These are phyloP conservation scores for Saccostrea glomerata DNA, from an alignment of 1,140 invertebrate genomes.

Conservation along the genomic window DNA sequence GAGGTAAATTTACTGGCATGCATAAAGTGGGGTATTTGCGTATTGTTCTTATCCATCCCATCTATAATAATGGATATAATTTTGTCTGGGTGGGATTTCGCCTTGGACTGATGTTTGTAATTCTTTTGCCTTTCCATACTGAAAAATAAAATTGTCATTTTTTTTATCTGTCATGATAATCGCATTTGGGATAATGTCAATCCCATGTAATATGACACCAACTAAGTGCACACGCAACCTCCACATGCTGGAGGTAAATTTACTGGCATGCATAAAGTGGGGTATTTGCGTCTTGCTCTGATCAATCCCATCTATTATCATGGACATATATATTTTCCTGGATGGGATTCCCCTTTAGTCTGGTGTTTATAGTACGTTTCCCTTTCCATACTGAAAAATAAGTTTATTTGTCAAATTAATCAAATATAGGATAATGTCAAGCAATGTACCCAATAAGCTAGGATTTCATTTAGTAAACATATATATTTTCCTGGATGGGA, in stretches of 20 bases:
- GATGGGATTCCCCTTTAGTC: background rate
- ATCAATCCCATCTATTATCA: constrained; percentile 14
- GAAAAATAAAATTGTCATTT: too few relatives aligned
- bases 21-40: background rate
- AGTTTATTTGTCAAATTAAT: background rate
- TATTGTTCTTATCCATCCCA: background rate
- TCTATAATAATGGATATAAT: background rate
- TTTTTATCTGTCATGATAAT: too few relatives aligned
- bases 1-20: constrained; percentile 11
- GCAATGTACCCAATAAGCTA: too few relatives aligned
- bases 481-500: background rate
- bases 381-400: background rate
- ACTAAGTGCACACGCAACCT: constrained; percentile 13
- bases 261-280: background rate
- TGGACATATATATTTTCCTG: background rate
- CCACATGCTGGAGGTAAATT: constrained; percentile 13
- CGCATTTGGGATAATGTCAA: too few relatives aligned
- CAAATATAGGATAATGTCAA: too few relatives aligned
- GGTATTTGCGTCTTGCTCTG: background rate
- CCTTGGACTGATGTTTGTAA: background rate
- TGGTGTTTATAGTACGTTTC: background rate
- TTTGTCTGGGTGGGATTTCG: background rate
- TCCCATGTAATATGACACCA: background rate
- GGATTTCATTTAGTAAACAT: too few relatives aligned
- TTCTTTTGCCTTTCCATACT: background rate